Evolutionary conservation across 2,113 vertebrate genomes (phyloP), one percentile per base, ranked within the genome.

Genomic region (Amphiprion ocellaris): DNA sequence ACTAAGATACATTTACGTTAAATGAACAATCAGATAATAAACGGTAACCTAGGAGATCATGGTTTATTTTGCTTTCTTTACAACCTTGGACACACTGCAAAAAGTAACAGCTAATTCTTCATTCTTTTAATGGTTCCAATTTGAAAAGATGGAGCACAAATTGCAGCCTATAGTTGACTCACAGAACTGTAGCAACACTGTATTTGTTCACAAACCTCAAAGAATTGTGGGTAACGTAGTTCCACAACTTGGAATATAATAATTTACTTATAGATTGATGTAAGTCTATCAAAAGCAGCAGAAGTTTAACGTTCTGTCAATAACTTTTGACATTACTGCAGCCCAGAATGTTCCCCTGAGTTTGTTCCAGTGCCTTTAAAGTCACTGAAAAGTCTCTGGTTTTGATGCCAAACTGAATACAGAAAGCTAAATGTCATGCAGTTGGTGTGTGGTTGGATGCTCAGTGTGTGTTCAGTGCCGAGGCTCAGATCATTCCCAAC

Each of bases 401-500:
- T 52, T 50, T 75, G 46, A 67, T 47, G 17, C 23, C 26, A 21
- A 10, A 14, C 30, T 28, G 67, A 21, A 23, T 46, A 10, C 39
- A 23, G 50, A 82, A 82, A 79, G 55, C 30, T 39, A 56, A 12
- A 49, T 59, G 54, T 33, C 24, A 46, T 44, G 62, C 17, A 68
- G 59, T 30, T 46, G 10, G 65, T 61, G 61, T 79, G 83, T 88
- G 81, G 83, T 70, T 61, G 83, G 69, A 44, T 75, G 19, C 60
- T n/a, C 66, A 59, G 10, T 73, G 23, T 74, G 73, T 54, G 63
- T 61, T 62, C 17, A 24, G 69, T 69, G 62, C 41, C 4, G 17
- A 24, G 59, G 67, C 61, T 86, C 47, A 26, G 75, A 80, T 82
- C 33, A 59, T 64, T 74, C 61, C 58, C 68, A 85, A 84, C 79